Evolutionary conservation across 2,797 vertebrate genomes (phyloP).

Genomic region (Liasis olivaceus): DNA sequence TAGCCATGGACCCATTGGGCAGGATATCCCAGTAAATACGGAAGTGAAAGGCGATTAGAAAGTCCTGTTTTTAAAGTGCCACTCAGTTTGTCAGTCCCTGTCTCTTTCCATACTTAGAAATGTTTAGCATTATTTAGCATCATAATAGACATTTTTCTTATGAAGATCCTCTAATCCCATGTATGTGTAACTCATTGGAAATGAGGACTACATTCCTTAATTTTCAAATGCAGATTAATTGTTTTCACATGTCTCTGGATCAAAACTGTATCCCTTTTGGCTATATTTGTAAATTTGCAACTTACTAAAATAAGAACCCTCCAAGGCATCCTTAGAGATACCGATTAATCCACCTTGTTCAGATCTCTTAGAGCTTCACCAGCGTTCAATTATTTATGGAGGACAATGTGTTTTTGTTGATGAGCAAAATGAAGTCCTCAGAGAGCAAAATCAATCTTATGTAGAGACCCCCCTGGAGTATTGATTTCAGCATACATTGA

Average conservation of each 20-base stretch:
- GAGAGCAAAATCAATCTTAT: conserved; percentile 86
- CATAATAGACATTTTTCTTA: neutral
- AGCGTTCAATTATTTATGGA: conserved; percentile 86
- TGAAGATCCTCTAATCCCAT: neutral
- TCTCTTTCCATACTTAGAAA: neutral
- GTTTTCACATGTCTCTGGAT: conserved; percentile 36
- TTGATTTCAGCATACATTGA: conserved; percentile 83
- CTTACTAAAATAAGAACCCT: conserved; percentile 47
- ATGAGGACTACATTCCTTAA: conserved; percentile 12
- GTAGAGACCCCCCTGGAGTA: conserved; percentile 79
- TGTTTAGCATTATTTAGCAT: neutral
- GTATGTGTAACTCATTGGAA: conserved; percentile 19
- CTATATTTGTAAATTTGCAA: conserved; percentile 44
- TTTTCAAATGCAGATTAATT: conserved; percentile 52
- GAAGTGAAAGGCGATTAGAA: neutral
- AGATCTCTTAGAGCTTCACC: conserved; percentile 65
- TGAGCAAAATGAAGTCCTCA: conserved; percentile 83
- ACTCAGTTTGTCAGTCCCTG: neutral
- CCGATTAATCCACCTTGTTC: conserved; percentile 67
- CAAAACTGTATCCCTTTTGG: conserved; percentile 50
- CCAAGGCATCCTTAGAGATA: conserved; percentile 33
- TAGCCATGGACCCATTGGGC: neutral
- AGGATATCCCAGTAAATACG: neutral
- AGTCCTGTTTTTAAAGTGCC: neutral
- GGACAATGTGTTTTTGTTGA: conserved; percentile 88